Evolutionary conservation across 2,888 invertebrate genomes (phyloP).

Genomic region (Hydroisotoma schaefferi): DNA sequence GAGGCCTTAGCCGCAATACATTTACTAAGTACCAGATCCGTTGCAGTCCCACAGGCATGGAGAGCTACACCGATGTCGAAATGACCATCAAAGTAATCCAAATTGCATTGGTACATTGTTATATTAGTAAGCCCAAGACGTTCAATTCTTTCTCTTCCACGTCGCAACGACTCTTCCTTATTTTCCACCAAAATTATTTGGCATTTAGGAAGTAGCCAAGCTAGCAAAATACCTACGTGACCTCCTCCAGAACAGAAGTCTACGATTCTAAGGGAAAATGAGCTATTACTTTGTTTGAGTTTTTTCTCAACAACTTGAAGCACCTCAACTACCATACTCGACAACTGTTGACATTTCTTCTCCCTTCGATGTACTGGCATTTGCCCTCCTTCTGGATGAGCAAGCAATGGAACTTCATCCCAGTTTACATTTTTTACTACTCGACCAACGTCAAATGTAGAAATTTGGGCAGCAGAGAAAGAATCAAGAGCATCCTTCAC

Average conservation of each 20-base stretch:
- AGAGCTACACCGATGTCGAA: conserved; percentile 82
- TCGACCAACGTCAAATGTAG: conserved; percentile 18
- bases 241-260: conserved; percentile 95
- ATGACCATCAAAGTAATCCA: conserved; percentile 75
- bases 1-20: conserved; percentile 70
- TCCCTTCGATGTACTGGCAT: conserved; percentile 69
- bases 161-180: conserved; percentile 76
- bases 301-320: conserved; percentile 60
- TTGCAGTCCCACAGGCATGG: conserved; percentile 93
- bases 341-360: conserved; percentile 80
- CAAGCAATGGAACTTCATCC: conserved; percentile 67
- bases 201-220: conserved; percentile 72
- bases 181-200: conserved; percentile 81
- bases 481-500: conserved; percentile 59
- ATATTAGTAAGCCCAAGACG: conserved; percentile 69
- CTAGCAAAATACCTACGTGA: conserved; percentile 82
- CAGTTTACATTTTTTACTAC: conserved; percentile 57
- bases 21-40: conserved; percentile 82
- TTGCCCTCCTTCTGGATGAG: conserved; percentile 73
- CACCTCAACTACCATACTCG: conserved; percentile 75
- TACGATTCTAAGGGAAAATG: conserved; percentile 63
- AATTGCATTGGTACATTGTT: conserved; percentile 76
- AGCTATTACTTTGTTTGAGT: conserved; percentile 34
- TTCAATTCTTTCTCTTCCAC: conserved; percentile 68
- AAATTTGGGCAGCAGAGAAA: conserved; percentile 22